Conservation (phyloP, 1,140 invertebrate genomes). For the Probaryconus sp. region DNA sequence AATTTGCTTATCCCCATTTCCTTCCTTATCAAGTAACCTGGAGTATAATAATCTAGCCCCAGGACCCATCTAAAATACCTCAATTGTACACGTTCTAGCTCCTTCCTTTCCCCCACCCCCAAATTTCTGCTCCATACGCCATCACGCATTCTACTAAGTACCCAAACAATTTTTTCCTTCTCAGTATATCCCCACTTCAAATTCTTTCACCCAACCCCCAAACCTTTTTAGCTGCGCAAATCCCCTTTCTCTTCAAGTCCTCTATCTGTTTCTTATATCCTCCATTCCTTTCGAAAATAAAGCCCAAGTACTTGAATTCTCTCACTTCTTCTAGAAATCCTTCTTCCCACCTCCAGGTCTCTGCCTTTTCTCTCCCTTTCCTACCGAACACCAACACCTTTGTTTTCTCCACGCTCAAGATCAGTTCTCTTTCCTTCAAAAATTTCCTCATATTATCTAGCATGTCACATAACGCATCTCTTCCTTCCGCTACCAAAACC, state of each 20-base stretch:
- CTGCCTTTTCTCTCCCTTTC: too few relatives aligned
- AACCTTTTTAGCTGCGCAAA: background rate
- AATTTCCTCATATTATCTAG: constrained; percentile 10
- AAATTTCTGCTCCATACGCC: constrained; percentile 23
- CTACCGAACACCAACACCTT: too few relatives aligned
- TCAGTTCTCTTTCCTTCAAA: too few relatives aligned
- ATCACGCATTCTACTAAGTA: constrained; percentile 27
- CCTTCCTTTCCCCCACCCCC: constrained; percentile 19
- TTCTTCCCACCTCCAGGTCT: background rate
- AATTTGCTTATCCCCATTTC: background rate
- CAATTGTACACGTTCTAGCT: constrained; percentile 8
- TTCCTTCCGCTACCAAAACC: constrained; percentile 22
- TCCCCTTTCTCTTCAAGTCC: constrained; percentile 12
- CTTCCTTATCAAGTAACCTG: constrained; percentile 13
- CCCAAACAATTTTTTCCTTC: constrained; percentile 17
- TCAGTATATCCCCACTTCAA: constrained; percentile 11
- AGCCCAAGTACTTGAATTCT: constrained; percentile 22
- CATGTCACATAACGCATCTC: constrained; percentile 19
- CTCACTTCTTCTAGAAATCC: constrained; percentile 17
- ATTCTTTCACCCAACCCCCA: constrained; percentile 22
- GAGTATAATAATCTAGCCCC: constrained; percentile 17
- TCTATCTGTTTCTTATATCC: constrained; percentile 9
- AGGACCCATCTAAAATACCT: constrained; percentile 20
- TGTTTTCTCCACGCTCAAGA: too few relatives aligned
- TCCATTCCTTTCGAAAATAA: constrained; percentile 10